Conservation (phyloP, 92 coral and sea anemone genomes). For the Bergia sp. region DNA sequence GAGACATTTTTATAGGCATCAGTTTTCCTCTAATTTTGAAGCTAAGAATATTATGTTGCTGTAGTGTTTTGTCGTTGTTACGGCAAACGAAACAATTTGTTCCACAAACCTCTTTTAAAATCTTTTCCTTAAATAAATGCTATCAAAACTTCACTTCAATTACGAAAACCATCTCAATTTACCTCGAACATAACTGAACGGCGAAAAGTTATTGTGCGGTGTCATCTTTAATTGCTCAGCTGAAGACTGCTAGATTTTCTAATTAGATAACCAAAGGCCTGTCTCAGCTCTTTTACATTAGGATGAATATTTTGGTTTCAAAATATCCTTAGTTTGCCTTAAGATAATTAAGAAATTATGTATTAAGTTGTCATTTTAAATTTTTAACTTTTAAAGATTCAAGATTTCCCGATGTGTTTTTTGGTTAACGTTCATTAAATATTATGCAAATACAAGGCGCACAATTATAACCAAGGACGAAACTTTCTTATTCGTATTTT, state of each 20-base stretch:
- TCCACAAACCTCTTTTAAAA: background rate
- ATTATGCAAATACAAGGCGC: background rate
- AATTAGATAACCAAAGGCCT: background rate
- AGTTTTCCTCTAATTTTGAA: too few relatives aligned
- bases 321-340: background rate
- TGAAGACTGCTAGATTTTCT: background rate
- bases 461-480: background rate
- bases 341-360: background rate
- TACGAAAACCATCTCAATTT: background rate
- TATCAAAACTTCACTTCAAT: background rate
- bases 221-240: background rate
- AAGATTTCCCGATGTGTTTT: background rate
- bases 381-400: background rate
- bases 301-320: background rate
- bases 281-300: background rate
- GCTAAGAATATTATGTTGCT: too few relatives aligned
- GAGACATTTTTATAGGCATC: too few relatives aligned
- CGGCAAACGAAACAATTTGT: background rate
- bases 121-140: background rate
- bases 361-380: background rate
- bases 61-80: background rate
- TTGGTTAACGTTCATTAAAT: background rate
- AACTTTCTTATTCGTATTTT: background rate
- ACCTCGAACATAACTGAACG: background rate
- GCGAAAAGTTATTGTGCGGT: background rate